Evolutionary conservation across 2,888 invertebrate species (phyloP).

Genomic region (Chironomus riparius): DNA sequence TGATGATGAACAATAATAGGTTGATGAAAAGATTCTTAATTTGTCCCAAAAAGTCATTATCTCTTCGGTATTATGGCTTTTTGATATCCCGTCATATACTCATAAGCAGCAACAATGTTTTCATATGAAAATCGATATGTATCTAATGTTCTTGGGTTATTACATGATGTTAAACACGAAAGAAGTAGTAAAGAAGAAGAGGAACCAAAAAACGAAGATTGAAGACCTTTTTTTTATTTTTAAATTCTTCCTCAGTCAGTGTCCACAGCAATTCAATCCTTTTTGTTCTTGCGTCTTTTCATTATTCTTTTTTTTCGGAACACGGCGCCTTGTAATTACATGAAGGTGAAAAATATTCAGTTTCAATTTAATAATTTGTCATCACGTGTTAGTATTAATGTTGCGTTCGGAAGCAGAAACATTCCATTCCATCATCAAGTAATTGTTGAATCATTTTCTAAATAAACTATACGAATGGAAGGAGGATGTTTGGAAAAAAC

Average conservation of each 20-base stretch:
- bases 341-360: not conserved
- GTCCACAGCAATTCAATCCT: not conserved
- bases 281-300: not conserved
- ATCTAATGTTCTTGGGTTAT: not conserved
- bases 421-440: not conserved
- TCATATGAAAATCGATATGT: too few relatives aligned
- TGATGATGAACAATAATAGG: not conserved
- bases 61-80: not conserved
- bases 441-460: not conserved
- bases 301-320: not conserved
- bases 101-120: too few relatives aligned
- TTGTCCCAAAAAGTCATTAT: not conserved
- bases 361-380: conserved; percentile 8
- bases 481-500: not conserved
- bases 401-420: not conserved
- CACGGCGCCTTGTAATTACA: conserved; percentile 6
- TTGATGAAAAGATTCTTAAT: conserved; percentile 21
- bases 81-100: not conserved
- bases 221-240: not conserved
- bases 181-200: not conserved
- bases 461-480: not conserved
- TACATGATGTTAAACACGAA: not conserved
- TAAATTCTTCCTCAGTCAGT: not conserved
- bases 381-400: not conserved
- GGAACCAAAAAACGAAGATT: not conserved